Conservation (phyloP, 2,888 invertebrate species). For the Archaeoteleia sp. region DNA sequence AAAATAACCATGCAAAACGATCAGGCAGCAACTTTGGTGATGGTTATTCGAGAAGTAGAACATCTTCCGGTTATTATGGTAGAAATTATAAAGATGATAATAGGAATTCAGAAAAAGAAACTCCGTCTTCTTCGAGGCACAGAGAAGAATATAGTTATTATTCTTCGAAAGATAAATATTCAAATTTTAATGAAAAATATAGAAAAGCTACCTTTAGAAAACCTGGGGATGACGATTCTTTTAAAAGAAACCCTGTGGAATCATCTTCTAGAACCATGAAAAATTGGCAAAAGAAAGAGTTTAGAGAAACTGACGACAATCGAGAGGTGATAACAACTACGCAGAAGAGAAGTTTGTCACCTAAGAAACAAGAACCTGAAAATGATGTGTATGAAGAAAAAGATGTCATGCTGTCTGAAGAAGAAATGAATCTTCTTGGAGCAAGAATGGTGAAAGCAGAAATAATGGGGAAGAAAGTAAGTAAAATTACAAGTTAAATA, state of each 20-base stretch:
- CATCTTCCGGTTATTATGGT: background rate
- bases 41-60: too few relatives aligned
- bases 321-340: conserved; percentile 33
- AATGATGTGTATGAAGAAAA: conserved; percentile 36
- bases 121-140: too few relatives aligned
- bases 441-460: conserved; percentile 96
- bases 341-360: conserved; percentile 21
- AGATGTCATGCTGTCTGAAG: conserved; percentile 79
- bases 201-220: conserved; percentile 60
- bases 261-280: conserved; percentile 44
- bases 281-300: conserved; percentile 62
- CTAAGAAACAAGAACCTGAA: conserved; percentile 31
- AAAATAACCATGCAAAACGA: too few relatives aligned
- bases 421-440: conserved; percentile 92
- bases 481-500: conserved; percentile 31
- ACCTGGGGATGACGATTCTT: conserved; percentile 57
- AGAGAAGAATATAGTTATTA: conserved; percentile 12
- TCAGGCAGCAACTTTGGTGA: too few relatives aligned
- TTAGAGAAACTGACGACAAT: conserved; percentile 49
- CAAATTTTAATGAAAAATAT: conserved; percentile 16
- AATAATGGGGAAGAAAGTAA: conserved; percentile 87
- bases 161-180: conserved; percentile 27
- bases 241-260: conserved; percentile 19
- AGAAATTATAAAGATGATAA: conserved; percentile 6
- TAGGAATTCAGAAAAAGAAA: conserved; percentile 1